phyloP scores from a whole-genome alignment of 2,797 vertebrate species.

The Rhinichthys osculus region DNA sequence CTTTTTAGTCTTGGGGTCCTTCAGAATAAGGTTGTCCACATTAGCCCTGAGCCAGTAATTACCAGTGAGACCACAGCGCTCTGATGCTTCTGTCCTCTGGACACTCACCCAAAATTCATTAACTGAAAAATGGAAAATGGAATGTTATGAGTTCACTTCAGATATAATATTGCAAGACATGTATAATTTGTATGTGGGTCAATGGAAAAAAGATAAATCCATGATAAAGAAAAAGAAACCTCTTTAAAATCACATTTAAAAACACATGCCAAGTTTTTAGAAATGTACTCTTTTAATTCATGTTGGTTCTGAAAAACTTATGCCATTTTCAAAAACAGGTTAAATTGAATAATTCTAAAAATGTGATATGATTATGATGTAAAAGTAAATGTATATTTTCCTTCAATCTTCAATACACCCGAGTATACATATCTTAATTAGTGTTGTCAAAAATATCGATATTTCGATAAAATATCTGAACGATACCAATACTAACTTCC shows the following conservation, averaged over 20 bases:
- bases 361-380: neutral
- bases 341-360: neutral
- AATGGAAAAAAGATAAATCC: neutral
- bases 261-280: neutral
- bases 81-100: conserved; percentile 91
- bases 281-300: neutral
- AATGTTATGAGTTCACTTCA: neutral
- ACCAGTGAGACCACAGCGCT: conserved; percentile 87
- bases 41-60: conserved; percentile 88
- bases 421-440: neutral
- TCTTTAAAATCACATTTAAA: neutral
- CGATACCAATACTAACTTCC: too few relatives aligned
- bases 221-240: neutral
- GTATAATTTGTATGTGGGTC: neutral
- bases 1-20: conserved; percentile 81
- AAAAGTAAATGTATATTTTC: neutral
- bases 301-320: neutral
- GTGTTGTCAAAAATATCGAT: too few relatives aligned
- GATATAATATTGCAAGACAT: neutral
- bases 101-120: conserved; percentile 90
- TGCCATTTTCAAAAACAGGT: neutral
- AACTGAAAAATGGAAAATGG: conserved; percentile 71
- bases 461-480: too few relatives aligned
- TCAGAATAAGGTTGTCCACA: conserved; percentile 81
- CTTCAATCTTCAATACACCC: neutral